Evolutionary conservation across 37 sponge, comb jelly and placozoan genomes (phyloP).

Genomic region (Tethya wilhelma): DNA sequence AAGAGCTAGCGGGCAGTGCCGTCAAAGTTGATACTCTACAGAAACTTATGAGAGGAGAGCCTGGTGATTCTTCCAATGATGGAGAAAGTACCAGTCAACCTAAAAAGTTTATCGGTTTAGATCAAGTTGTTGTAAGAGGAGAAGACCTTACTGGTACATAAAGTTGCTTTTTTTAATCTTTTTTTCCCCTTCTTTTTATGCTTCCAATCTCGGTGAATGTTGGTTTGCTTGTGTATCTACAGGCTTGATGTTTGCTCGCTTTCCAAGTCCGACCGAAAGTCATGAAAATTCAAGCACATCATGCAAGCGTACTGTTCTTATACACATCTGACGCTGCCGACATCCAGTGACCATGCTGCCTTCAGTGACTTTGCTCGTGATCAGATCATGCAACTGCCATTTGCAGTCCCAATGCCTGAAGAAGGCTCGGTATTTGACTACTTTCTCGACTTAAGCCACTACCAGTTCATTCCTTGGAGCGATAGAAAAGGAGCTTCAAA

Average conservation of each 20-base stretch:
- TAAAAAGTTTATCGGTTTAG: conserved; percentile 32
- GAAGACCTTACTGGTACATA: conserved; percentile 71
- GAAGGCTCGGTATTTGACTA: conserved; percentile 72
- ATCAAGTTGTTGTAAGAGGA: conserved; percentile 67
- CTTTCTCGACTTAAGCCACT: conserved; percentile 58
- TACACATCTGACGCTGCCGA: too few relatives aligned
- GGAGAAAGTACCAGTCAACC: neutral
- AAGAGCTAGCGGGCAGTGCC: conserved; percentile 22
- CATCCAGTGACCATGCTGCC: conserved; percentile 19
- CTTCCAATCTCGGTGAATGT: neutral
- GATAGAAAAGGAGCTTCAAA: conserved; percentile 24
- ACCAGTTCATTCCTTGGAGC: conserved; percentile 61
- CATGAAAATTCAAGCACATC: neutral
- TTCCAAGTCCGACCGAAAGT: conserved; percentile 8
- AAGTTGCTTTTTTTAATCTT: too few relatives aligned
- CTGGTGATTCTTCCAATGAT: neutral
- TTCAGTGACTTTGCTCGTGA: conserved; percentile 68
- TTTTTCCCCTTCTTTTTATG: too few relatives aligned
- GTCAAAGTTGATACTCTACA: conserved; percentile 36
- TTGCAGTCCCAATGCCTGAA: conserved; percentile 47
- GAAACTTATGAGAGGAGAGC: conserved; percentile 12
- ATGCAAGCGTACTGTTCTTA: too few relatives aligned
- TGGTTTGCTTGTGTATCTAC: neutral
- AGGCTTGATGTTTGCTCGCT: conserved; percentile 45
- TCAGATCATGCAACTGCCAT: conserved; percentile 35